Evolutionary conservation across 1,140 invertebrate species (phyloP), one percentile per base, ranked within the genome.

Genomic region (Bombus soroeensis): DNA sequence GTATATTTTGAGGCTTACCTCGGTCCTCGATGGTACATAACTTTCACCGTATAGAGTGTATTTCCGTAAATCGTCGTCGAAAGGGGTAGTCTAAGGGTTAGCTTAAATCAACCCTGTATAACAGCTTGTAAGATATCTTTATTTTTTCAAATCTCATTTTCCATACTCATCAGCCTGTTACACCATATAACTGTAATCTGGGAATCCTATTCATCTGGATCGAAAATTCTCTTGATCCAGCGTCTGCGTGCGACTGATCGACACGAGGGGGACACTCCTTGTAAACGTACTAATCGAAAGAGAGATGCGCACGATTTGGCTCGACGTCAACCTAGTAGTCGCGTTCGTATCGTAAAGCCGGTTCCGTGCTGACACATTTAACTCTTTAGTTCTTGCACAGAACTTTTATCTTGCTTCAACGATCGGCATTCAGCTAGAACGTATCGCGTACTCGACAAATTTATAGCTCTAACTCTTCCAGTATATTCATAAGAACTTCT

Each of bases 261-360:
- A 72, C 70, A 15, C 39, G 37, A n/a, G 25, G 25, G n/a, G 39
- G 28, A 15, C 15, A 18, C 37, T 41, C 28, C 70, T 39, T 72
- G 70, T 59, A 76, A 76, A 59, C 74, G 32, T 76, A 53, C 74
- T 76, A 76, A 76, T 76, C 34, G 34, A 76, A 76, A 76, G 74
- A 76, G 25, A 76, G 34, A n/a, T 59, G 74, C 12, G 34, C 74
- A 39, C 47, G 47, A 76, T 25, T 76, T 76, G 53, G 74, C 74
- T 76, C 74, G 15, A 76, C 53, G 25, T 59, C 74, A 76, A 76
- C 47, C 34, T 57, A 47, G 32, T 28, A 28, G 47, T 34, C 47
- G 47, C 74, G 47, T 75, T 75, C 74, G 18, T 57, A 53, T 59
- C 74, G 74, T 76, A 76, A 59, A 76, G 47, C 25, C 74, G 59